Evolutionary conservation across 2,113 vertebrate genomes (phyloP), one percentile per base, ranked within the genome.

Genomic region (Python bivittatus): DNA sequence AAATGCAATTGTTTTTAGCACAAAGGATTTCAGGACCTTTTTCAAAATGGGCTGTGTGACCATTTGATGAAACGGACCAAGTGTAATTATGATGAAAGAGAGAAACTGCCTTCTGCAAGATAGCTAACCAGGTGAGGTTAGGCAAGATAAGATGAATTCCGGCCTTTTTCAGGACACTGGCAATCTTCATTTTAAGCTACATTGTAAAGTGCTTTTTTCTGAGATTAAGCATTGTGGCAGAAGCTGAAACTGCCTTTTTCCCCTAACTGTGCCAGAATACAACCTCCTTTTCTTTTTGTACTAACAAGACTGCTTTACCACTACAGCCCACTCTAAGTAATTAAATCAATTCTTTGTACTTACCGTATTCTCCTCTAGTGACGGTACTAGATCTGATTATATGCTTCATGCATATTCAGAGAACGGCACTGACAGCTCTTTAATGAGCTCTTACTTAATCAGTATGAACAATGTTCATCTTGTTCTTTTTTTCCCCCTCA

Each of bases 371-470:
- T 98, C 98, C 98, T 98, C 98, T 97, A 97, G 98, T 98, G 98
- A 98, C 97, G 97, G 97, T 98, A 98, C 98, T 98, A 98, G 97
- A 98, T 98, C 98, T 99, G 98, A 99, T 99, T 98, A 98, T 98
- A 97, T 98, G 98, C 98, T 98, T 99, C 99, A 99, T 99, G 98
- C 99, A 99, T 99, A 99, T 99, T 99, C 98, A 99, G 98, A 98
- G 98, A 97, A 97, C 97, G 95, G 97, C 98, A 97, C 98, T 98
- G 98, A 99, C 99, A 98, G 98, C 98, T 98, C 98, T 98, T 99
- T 99, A 99, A 99, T 99, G 98, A 99, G 98, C 98, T 99, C 98
- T 99, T 98, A 98, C 98, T 99, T 98, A 98, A 99, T 99, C 98
- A 98, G 98, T 97, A 97, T 96, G 99, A 99, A 99, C 98, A 99